phyloP scores from a whole-genome alignment of 2,797 vertebrate genomes.

The Chromis chromis region DNA sequence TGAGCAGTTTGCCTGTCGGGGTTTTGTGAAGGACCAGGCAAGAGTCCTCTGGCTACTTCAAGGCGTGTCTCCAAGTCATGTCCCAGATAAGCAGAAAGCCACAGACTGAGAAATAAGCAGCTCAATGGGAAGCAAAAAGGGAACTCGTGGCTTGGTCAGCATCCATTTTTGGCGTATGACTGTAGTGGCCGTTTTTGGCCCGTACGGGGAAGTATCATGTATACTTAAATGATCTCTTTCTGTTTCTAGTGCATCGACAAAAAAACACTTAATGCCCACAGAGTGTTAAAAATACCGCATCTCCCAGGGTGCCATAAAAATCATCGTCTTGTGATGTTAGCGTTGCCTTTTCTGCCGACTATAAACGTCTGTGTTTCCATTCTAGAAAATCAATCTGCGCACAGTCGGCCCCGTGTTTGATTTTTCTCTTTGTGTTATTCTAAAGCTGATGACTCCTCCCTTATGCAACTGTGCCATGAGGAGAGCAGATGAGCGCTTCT shows the following conservation, averaged over 20 bases:
- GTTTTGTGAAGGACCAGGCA: conserved; percentile 38
- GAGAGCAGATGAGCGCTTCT: conserved; percentile 56
- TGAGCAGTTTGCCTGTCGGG: conserved; percentile 19
- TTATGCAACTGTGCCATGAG: conserved; percentile 67
- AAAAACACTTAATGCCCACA: conserved; percentile 70
- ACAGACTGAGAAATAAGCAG: conserved; percentile 52
- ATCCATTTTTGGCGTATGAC: conserved; percentile 55
- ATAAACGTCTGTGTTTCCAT: conserved; percentile 67
- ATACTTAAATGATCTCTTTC: conserved; percentile 48
- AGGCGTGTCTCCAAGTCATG: conserved; percentile 50
- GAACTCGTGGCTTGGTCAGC: conserved; percentile 45
- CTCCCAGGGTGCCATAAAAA: conserved; percentile 59
- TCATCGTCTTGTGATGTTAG: conserved; percentile 62
- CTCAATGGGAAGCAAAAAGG: conserved; percentile 49
- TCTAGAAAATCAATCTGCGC: conserved; percentile 67
- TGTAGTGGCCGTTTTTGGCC: conserved; percentile 51
- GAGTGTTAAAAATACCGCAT: conserved; percentile 71
- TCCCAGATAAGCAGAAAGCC: conserved; percentile 65
- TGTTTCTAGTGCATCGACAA: conserved; percentile 57
- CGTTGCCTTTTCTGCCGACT: conserved; percentile 53
- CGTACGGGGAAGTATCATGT: conserved; percentile 45
- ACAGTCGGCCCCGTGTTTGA: conserved; percentile 45
- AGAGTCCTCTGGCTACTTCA: conserved; percentile 58
- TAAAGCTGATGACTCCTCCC: conserved; percentile 65
- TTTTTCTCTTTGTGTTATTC: conserved; percentile 65